Evolutionary conservation across 2,113 vertebrate genomes (phyloP).

Genomic region (Sinocyclocheilus anshuiensis): DNA sequence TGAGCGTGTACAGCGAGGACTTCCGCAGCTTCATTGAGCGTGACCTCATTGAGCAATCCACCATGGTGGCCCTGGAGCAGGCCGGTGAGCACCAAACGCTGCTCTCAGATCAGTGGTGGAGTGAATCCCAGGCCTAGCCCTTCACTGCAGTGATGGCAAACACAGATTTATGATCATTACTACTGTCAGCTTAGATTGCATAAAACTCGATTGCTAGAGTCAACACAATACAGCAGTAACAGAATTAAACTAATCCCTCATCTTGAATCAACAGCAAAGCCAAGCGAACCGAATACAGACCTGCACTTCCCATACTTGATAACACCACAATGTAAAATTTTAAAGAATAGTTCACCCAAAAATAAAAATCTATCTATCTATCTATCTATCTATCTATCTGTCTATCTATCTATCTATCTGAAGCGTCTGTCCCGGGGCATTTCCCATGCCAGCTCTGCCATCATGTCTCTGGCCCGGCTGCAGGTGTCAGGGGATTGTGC

Average conservation of each 20-base stretch:
- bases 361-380: not conserved
- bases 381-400: too few relatives aligned
- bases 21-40: slow-evolving; percentile 95
- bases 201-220: not conserved
- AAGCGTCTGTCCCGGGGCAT: slow-evolving; percentile 98
- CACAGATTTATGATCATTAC: not conserved
- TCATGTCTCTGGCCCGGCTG: slow-evolving; percentile 94
- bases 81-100: slow-evolving; percentile 79
- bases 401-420: not conserved
- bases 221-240: not conserved
- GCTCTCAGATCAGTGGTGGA: not conserved
- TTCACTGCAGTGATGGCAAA: not conserved
- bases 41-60: slow-evolving; percentile 96
- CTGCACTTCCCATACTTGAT: slow-evolving; percentile 84
- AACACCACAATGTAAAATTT: not conserved
- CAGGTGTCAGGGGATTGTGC: slow-evolving; percentile 92
- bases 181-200: not conserved
- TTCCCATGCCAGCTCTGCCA: slow-evolving; percentile 98
- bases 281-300: slow-evolving; percentile 46
- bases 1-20: slow-evolving; percentile 98
- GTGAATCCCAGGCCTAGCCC: not conserved
- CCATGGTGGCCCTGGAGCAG: slow-evolving; percentile 96
- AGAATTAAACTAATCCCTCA: slow-evolving; percentile 28
- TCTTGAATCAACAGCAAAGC: slow-evolving; percentile 40
- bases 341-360: not conserved